phyloP scores from a whole-genome alignment of 2,797 vertebrate species.

The Steatocranus sp. region DNA sequence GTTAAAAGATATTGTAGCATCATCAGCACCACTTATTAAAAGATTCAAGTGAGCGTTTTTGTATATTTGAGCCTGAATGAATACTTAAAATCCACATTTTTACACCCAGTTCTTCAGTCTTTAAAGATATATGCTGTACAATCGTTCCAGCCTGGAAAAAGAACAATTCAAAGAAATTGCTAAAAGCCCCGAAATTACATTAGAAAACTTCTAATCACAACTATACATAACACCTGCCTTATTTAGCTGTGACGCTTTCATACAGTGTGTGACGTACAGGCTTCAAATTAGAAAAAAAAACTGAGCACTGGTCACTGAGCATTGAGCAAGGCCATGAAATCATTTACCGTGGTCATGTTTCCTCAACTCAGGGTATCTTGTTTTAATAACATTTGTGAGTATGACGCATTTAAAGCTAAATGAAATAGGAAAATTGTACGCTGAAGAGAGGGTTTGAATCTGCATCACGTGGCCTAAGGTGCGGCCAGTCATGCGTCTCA shows the following conservation, averaged over 20 bases:
- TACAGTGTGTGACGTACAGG: neutral
- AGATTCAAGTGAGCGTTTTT: neutral
- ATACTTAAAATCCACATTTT: neutral
- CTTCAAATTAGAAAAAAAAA: neutral
- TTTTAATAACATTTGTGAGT: neutral
- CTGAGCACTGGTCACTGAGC: neutral
- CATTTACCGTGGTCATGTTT: neutral
- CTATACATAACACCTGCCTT: neutral
- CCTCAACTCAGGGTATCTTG: neutral
- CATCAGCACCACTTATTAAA: neutral
- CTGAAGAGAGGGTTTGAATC: neutral
- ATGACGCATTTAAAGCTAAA: neutral
- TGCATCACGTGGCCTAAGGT: constrained; percentile 4
- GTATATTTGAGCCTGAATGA: neutral
- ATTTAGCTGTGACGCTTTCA: neutral
- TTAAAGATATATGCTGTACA: neutral
- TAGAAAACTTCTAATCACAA: neutral
- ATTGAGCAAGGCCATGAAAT: neutral
- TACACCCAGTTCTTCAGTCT: neutral
- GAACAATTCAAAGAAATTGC: neutral
- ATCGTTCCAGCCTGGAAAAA: neutral
- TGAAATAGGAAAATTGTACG: neutral
- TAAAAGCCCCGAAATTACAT: neutral
- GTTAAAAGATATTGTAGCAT: neutral
- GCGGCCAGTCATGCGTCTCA: neutral